Evolutionary conservation across 2,113 vertebrate genomes (phyloP), one percentile per base, ranked within the genome.

Genomic region (Corythornis madagascariensis): DNA sequence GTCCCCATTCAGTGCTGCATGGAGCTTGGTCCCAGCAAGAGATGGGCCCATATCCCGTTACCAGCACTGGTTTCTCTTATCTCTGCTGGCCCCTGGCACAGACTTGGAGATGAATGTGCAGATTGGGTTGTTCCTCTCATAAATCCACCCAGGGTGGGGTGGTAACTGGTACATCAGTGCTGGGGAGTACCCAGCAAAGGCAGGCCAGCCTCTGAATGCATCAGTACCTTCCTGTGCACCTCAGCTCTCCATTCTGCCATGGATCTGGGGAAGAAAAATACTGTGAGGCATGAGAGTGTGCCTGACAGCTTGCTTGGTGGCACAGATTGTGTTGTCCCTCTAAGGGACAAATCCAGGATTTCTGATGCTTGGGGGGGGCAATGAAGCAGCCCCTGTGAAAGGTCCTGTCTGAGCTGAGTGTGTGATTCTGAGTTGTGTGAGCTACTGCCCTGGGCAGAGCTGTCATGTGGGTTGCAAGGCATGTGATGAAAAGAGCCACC

Each of bases 131-230:
- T 31, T 76, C 10, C 47, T 13, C 53, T 50, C 26, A 1, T 11
- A 43, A 67, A 56, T 61, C 42, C 9, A 3, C 13, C 10, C 3
- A 10, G 22, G 22, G 5, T 2, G 5, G 8, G 60, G n/a, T 21
- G 4, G 31, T 24, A 4, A 5, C 22, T 6, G 28, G 7, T 26
- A 2, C 29, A 11, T 0, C 0, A 6, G 21, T 4, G 12, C 3
- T 26, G 47, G 25, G 31, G 40, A n/a, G 60, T n/a, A 25, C 35
- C 67, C 28, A 18, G 50, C 24, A 20, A n/a, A 42, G 57, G 65
- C 56, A 83, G 21, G 25, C 5, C n/a, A 17, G 61, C 31, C 19
- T 10, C 33, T 0, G 1, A 0, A 33, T 25, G 42, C 12, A 0
- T 63, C 3, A 5, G 45, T 61, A 31, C 59, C 33, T 67, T 56